These are phyloP conservation scores for Andrena trimmerana DNA, from an alignment of 2,888 invertebrate genomes.

Conservation along the genomic window DNA sequence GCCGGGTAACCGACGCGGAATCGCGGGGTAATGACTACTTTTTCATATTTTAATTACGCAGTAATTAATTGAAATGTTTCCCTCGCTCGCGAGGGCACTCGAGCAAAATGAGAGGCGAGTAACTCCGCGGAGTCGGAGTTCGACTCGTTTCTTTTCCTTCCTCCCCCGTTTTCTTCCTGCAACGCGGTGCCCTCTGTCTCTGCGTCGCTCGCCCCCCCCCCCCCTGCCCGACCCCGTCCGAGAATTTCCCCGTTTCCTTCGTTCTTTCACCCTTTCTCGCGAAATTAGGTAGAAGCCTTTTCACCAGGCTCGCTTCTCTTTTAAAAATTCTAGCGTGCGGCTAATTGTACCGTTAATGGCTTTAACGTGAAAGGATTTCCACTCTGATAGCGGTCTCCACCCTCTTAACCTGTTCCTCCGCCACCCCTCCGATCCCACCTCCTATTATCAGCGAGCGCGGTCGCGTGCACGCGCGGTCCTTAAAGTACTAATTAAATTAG, in stretches of 20 bases:
- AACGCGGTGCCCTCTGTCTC: slow-evolving; percentile 7
- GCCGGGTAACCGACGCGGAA: slow-evolving; percentile 76
- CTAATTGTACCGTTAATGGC: slow-evolving; percentile 62
- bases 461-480: slow-evolving; percentile 14
- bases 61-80: slow-evolving; percentile 81
- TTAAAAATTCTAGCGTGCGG: slow-evolving; percentile 47
- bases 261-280: slow-evolving; percentile 60
- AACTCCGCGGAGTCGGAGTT: slow-evolving; percentile 50
- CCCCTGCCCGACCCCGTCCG: background rate
- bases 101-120: slow-evolving; percentile 76
- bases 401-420: background rate
- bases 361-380: slow-evolving; percentile 52
- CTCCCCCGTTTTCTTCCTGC: slow-evolving; percentile 21
- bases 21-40: slow-evolving; percentile 80
- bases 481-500: slow-evolving; percentile 61
- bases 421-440: background rate
- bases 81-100: slow-evolving; percentile 69
- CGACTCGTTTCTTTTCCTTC: slow-evolving; percentile 38
- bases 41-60: slow-evolving; percentile 80
- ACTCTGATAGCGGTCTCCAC: slow-evolving; percentile 26
- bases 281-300: slow-evolving; percentile 65
- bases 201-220: slow-evolving; percentile 3
- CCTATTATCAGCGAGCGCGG: slow-evolving; percentile 28
- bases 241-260: slow-evolving; percentile 38
- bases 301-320: slow-evolving; percentile 46